Evolutionary conservation across 2,888 invertebrate genomes (phyloP), one percentile per base, ranked within the genome.

Genomic region (Teleiodes luculella): DNA sequence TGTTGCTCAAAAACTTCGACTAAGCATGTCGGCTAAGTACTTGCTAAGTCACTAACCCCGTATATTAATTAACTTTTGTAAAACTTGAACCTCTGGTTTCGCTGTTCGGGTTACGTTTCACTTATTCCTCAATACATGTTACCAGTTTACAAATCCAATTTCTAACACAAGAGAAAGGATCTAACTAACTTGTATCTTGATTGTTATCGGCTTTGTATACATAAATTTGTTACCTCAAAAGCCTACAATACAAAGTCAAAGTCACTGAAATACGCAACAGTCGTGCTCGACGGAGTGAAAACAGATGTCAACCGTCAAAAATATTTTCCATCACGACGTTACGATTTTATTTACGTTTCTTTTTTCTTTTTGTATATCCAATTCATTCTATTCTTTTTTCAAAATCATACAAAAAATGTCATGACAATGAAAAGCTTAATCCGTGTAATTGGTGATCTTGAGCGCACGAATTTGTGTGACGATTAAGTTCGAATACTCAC

Each of bases 371-470:
- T n/a, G n/a, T n/a, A n/a, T n/a, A n/a, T n/a, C n/a, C n/a, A n/a
- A n/a, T n/a, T n/a, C n/a, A n/a, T n/a, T n/a, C n/a, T n/a, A n/a
- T 50, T 50, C 50, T 50, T 39, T 50, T 50, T 30, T 39, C 2
- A 35, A 35, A 35, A 39, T 24, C 37, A 35, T 37, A 51, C 48
- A 57, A 60, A 64, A 64, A 52, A 50, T 47, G 39, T 56, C 20
- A 4, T 43, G 4, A 11, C 20, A 14, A 59, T 60, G 58, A 61
- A 58, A 63, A 61, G 53, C 37, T 52, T 56, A 54, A 54, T 37
- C 60, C 62, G 55, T 65, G 64, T 65, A 66, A 68, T 69, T 62
- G 61, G 66, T 61, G 55, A 55, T 53, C 43, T 52, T 55, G 11
- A 18, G 39, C 11, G 16, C 62, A 51, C 53, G 46, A 31, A 36